These are phyloP conservation scores for Mus minutoides DNA, from an alignment of 2,797 vertebrate genomes.

Conservation along the genomic window DNA sequence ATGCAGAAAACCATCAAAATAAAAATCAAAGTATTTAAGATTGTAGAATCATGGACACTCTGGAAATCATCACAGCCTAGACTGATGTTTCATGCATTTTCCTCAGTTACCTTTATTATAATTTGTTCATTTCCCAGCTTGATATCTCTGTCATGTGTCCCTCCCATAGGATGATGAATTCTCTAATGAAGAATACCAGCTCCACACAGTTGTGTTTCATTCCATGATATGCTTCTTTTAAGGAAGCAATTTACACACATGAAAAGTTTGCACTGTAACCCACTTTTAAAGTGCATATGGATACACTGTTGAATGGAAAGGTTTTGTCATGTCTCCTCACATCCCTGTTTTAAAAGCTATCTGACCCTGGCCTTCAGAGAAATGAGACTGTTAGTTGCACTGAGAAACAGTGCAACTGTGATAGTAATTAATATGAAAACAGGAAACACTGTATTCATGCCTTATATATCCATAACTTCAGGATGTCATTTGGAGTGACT, in stretches of 20 bases:
- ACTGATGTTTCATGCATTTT: fast-evolving
- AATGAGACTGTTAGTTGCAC: neutral
- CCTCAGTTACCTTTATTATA: neutral
- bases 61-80: neutral
- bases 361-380: neutral
- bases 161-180: neutral
- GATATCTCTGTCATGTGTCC: neutral
- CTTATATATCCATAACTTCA: neutral
- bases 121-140: neutral
- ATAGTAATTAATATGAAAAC: conserved; percentile 33
- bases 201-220: neutral
- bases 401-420: neutral
- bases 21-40: neutral
- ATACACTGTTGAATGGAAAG: neutral
- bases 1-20: neutral
- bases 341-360: neutral
- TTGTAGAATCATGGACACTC: fast-evolving
- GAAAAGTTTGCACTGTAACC: neutral
- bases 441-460: neutral
- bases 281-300: neutral
- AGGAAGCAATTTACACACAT: neutral
- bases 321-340: neutral
- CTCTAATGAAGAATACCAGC: neutral
- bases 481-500: conserved; percentile 47
- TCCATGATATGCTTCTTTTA: neutral